Conservation (phyloP, 2,113 vertebrate genomes). For the Pituophis catenifer region DNA sequence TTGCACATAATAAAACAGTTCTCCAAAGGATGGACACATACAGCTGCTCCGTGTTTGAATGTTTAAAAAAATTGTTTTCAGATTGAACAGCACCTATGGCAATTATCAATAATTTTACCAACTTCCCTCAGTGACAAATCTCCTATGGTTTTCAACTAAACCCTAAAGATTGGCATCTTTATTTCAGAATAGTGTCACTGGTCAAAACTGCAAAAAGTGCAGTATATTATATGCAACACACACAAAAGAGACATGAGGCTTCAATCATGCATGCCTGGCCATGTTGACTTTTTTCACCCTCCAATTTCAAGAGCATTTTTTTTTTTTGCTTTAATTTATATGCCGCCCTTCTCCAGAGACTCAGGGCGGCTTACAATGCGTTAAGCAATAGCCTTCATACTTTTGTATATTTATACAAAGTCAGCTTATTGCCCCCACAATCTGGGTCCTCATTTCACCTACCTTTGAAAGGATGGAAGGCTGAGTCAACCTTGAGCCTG, state of each 20-base stretch:
- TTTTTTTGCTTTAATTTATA: no score
- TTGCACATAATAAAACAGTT: neutral
- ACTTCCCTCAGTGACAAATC: neutral
- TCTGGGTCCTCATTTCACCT: no score
- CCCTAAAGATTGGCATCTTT: neutral
- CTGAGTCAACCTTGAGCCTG: no score
- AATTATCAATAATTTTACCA: neutral
- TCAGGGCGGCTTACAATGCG: no score
- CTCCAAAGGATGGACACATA: neutral
- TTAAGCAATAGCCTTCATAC: no score
- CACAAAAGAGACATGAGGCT: neutral
- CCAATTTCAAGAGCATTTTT: neutral
- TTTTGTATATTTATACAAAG: no score
- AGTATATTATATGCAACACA: neutral
- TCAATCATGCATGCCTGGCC: neutral
- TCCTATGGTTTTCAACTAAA: neutral
- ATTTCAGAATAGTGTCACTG: neutral
- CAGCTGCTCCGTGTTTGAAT: neutral
- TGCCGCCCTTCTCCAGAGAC: no score
- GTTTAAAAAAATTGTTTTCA: neutral
- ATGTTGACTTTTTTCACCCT: neutral
- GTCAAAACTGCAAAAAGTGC: neutral
- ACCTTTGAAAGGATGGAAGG: no score
- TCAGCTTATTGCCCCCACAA: no score
- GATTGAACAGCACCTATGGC: neutral